Percentiles rank a stretch among this genome's conserved stretches.
phyloP scores from a whole-genome alignment of 2,113 vertebrate genomes.

The Ranitomeya variabilis region DNA sequence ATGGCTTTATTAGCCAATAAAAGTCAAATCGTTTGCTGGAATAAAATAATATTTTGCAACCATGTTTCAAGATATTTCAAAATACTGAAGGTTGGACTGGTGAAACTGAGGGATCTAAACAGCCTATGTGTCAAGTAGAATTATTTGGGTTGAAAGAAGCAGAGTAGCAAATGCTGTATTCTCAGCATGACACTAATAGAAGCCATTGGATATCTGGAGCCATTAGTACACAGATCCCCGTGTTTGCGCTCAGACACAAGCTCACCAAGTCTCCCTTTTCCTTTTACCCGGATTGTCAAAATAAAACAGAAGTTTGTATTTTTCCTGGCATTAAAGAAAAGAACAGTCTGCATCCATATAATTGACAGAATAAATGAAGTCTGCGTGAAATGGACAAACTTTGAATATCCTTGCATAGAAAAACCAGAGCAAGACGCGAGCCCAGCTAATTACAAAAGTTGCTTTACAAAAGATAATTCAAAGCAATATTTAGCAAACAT shows the following conservation, averaged over 20 bases:
- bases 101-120: background rate
- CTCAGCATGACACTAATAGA: conserved; percentile 23
- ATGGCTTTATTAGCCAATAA: background rate
- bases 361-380: conserved; percentile 63
- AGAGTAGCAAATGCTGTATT: conserved; percentile 13
- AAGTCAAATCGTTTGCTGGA: background rate
- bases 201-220: conserved; percentile 13
- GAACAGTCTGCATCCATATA: conserved; percentile 65
- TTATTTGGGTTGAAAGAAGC: conserved; percentile 21
- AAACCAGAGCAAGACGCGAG: conserved; percentile 89
- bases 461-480: conserved; percentile 99
- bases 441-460: conserved; percentile 98
- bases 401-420: conserved; percentile 75
- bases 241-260: conserved; percentile 43
- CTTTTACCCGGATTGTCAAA: conserved; percentile 56
- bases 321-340: conserved; percentile 59
- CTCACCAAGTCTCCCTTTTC: conserved; percentile 18
- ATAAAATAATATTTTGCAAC: background rate
- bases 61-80: background rate
- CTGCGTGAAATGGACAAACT: conserved; percentile 78
- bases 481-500: conserved; percentile 99
- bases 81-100: background rate
- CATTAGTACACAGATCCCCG: conserved; percentile 27
- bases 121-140: conserved; percentile 1
- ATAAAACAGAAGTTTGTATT: conserved; percentile 66